Conservation (phyloP, 2,888 invertebrate species). For the Phoenoteleia sp. region DNA sequence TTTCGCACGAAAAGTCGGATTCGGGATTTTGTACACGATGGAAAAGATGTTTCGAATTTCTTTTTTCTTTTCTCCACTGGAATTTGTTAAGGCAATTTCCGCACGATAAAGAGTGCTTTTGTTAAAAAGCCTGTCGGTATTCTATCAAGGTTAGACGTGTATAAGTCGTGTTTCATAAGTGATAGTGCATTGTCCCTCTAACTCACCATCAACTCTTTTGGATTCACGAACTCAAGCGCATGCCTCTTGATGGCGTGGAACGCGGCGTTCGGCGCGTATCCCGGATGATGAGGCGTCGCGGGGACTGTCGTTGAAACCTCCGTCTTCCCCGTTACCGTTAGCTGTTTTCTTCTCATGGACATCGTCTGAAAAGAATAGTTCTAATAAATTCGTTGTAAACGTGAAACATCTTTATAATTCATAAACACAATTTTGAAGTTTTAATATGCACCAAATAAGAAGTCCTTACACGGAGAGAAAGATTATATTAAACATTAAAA, state of each 20-base stretch:
- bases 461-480: no score
- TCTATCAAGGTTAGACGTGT: conserved; percentile 1
- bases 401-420: neutral
- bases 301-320: conserved; percentile 86
- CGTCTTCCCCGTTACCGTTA: conserved; percentile 84
- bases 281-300: conserved; percentile 91
- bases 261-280: conserved; percentile 98
- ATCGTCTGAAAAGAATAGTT: conserved; percentile 78
- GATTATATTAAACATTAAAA: no score
- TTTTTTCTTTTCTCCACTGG: neutral
- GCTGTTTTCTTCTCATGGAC: conserved; percentile 83
- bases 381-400: neutral
- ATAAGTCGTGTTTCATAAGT: neutral
- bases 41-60: neutral
- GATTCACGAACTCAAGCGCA: conserved; percentile 95
- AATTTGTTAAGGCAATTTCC: conserved; percentile 17
- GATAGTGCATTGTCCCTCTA: neutral
- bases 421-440: neutral
- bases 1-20: conserved; percentile 17
- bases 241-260: conserved; percentile 98
- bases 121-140: conserved; percentile 29
- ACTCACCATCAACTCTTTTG: conserved; percentile 95
- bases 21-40: neutral
- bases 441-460: neutral
- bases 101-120: conserved; percentile 21